Evolutionary conservation across 2,797 vertebrate genomes (phyloP).

Genomic region (Otus scops): DNA sequence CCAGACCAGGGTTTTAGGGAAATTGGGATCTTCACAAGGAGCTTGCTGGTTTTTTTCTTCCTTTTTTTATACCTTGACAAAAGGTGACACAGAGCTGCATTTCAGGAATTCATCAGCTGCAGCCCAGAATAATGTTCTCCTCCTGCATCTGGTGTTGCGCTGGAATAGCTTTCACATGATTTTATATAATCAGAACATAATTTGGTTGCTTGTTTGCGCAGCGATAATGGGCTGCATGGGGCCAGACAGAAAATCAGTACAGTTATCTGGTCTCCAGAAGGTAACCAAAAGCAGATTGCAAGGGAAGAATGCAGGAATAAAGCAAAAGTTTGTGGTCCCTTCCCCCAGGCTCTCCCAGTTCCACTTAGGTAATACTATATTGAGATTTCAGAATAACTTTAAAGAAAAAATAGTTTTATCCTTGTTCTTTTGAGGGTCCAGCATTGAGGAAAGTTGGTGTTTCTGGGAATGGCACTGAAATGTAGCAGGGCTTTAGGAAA

Average conservation of each 20-base stretch:
- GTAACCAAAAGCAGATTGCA: neutral
- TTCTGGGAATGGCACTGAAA: neutral
- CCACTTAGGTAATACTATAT: neutral
- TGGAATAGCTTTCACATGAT: neutral
- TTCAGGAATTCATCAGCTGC: neutral
- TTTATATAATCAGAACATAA: neutral
- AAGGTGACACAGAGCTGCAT: neutral
- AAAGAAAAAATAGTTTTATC: no score
- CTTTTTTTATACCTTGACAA: neutral
- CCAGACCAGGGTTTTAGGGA: neutral
- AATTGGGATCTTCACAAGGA: neutral
- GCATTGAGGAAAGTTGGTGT: neutral
- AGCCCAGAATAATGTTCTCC: neutral
- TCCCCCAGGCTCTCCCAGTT: neutral
- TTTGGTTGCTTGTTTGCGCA: neutral
- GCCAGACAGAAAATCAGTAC: neutral
- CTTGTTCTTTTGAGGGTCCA: neutral
- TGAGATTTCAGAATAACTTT: neutral
- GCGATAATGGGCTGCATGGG: fast-evolving
- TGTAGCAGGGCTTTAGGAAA: neutral
- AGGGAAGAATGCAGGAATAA: neutral
- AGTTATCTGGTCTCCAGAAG: neutral
- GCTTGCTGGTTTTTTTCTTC: neutral
- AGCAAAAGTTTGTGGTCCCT: neutral
- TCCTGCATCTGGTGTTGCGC: neutral